These are phyloP conservation scores for Colaptes auratus DNA, from an alignment of 2,113 vertebrate species.

Conservation along the genomic window DNA sequence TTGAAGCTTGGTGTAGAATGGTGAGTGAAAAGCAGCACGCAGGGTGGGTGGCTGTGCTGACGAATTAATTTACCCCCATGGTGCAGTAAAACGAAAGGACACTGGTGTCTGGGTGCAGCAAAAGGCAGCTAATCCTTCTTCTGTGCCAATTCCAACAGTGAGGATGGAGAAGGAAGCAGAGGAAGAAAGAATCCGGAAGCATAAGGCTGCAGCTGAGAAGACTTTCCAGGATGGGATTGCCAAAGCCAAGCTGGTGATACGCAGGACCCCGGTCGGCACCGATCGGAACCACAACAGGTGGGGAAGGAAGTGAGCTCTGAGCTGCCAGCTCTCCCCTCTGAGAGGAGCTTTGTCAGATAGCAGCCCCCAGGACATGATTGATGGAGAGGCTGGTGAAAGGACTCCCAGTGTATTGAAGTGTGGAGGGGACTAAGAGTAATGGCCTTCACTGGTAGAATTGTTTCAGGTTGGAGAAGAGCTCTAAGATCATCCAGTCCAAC, in stretches of 20 bases:
- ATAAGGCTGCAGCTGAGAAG: slow-evolving; percentile 88
- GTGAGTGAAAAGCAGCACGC: not conserved
- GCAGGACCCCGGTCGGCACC: slow-evolving; percentile 88
- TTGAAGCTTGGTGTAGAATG: not conserved
- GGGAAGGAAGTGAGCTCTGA: not conserved
- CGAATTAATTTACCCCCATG: not conserved
- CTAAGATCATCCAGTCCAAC: too few species aligned
- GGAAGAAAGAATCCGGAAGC: slow-evolving; percentile 88
- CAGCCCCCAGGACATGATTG: not conserved
- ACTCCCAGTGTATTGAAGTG: not conserved
- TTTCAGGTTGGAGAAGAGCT: too few species aligned
- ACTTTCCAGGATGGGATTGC: slow-evolving; percentile 93
- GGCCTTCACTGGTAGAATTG: not conserved
- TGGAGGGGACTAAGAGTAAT: not conserved
- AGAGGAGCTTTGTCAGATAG: not conserved
- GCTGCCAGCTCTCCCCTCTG: not conserved
- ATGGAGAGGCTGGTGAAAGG: not conserved
- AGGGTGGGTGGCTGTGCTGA: not conserved
- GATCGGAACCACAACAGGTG: slow-evolving; percentile 96
- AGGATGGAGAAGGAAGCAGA: slow-evolving; percentile 93
- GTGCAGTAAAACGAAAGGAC: not conserved
- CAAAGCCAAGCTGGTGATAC: slow-evolving; percentile 89
- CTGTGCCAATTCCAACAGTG: slow-evolving; percentile 73
- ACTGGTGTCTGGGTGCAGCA: not conserved
- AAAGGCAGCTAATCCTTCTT: not conserved